Evolutionary conservation across 2,113 vertebrate species (phyloP), one percentile per base, ranked within the genome.

Genomic region (Spea multiplicata): DNA sequence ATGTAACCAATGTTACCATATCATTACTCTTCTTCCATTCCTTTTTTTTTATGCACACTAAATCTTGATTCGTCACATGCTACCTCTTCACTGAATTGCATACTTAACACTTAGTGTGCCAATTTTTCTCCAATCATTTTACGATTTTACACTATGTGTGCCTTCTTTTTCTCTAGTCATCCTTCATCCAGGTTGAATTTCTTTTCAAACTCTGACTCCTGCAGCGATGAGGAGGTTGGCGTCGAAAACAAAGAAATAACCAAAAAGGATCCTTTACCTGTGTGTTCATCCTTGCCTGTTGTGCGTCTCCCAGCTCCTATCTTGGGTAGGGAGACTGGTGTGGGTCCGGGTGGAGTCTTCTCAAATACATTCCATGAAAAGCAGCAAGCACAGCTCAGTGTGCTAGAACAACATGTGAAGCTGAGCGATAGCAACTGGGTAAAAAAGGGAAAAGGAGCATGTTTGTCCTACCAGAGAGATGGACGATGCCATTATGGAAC

Each of bases 401-500:
- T 87, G 44, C 65, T 94, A 76, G 90, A 93, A 85, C 90, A 92
- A 57, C 93, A 94, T 4, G 93, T 94, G 30, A 92, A 91, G 3
- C 89, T 94, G 49, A 94, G 92, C 0, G 83, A 90, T 66, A 86
- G 83, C 61, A 91, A 91, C 53, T 86, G 89, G 6, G 87, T 90
- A 72, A 93, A 91, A 5, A 89, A 87, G 0, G 92, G 92, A 0
- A 91, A 86, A 73, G 85, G 82, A 68, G 84, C 92, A 17, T 94
- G 93, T 9, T 83, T 92, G 48, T 83, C 89, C 0, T 93, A 93
- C 83, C 91, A 92, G 81, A 91, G 88, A 48, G 83, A 92, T 0
- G 91, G 91, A 0, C 84, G 91, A 62, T 94, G 93, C 73, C 86
- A 92, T 53, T 94, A 92, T 57, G 93, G 93, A 5, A 91, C 89